phyloP scores from a whole-genome alignment of 2,888 invertebrate genomes.

The Fragum fragum region DNA sequence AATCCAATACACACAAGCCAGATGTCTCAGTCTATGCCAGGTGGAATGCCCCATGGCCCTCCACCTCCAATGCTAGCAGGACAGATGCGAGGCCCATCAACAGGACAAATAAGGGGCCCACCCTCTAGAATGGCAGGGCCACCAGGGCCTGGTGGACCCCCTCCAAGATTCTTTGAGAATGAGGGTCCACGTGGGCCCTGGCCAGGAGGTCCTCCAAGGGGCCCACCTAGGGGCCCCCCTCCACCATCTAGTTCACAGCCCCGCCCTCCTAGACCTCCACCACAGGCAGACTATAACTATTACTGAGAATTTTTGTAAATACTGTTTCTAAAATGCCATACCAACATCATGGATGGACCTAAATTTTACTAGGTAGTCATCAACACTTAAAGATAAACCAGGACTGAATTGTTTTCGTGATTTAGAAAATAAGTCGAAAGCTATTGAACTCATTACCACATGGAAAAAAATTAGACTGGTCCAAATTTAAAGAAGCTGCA shows the following conservation, averaged over 20 bases:
- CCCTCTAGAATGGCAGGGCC: constrained; percentile 61
- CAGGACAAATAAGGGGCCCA: constrained; percentile 39
- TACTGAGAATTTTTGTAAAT: constrained; percentile 56
- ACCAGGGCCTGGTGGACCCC: constrained; percentile 58
- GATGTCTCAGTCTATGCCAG: constrained; percentile 51
- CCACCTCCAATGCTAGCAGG: constrained; percentile 20
- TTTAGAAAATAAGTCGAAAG: too few species aligned
- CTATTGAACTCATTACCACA: too few species aligned
- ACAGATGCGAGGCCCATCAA: constrained; percentile 27
- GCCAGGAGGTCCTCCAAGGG: constrained; percentile 59
- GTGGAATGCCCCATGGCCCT: constrained; percentile 40
- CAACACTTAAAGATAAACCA: too few species aligned
- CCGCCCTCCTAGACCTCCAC: constrained; percentile 62
- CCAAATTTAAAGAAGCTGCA: too few species aligned
- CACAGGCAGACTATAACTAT: constrained; percentile 72
- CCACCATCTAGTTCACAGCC: constrained; percentile 53
- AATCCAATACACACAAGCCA: constrained; percentile 50
- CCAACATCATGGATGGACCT: too few species aligned
- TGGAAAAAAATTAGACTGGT: too few species aligned
- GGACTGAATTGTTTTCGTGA: too few species aligned
- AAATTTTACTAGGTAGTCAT: too few species aligned
- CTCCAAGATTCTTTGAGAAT: constrained; percentile 55
- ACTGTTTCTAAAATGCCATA: neutral
- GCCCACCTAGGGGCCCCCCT: constrained; percentile 64
- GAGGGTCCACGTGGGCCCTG: constrained; percentile 64